phyloP scores from a whole-genome alignment of 2,888 invertebrate genomes.

The Argyresthia goedartella region DNA sequence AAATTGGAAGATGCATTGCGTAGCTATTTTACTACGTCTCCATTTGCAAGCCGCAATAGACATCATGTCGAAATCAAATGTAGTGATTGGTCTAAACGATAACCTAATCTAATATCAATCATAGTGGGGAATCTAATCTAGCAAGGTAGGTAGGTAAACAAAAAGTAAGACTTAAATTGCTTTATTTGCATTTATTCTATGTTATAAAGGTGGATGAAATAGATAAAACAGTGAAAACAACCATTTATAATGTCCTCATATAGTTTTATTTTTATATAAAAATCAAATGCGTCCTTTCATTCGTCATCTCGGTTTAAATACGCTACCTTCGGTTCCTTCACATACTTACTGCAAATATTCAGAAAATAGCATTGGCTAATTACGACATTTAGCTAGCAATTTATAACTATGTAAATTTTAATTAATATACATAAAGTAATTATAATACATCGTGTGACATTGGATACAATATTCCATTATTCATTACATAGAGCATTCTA shows the following conservation, averaged over 20 bases:
- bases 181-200: too few species aligned
- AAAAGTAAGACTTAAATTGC: too few species aligned
- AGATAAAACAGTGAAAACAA: too few species aligned
- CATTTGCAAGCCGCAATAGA: too few species aligned
- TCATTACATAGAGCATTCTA: constrained; percentile 24
- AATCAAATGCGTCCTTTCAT: constrained; percentile 63
- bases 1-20: too few species aligned
- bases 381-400: constrained; percentile 64
- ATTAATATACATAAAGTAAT: constrained; percentile 37
- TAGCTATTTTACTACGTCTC: too few species aligned
- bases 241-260: constrained; percentile 41
- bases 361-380: constrained; percentile 69
- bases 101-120: too few species aligned
- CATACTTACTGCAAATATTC: constrained; percentile 58
- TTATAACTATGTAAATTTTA: constrained; percentile 52
- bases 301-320: constrained; percentile 61
- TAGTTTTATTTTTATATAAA: constrained; percentile 64
- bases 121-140: too few species aligned
- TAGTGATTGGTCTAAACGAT: too few species aligned
- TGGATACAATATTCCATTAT: constrained; percentile 32
- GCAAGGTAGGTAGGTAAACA: too few species aligned
- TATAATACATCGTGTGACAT: constrained; percentile 48
- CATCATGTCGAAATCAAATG: too few species aligned
- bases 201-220: too few species aligned
- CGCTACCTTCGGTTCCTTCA: constrained; percentile 41